Evolutionary conservation across 2,113 vertebrate genomes (phyloP).

Genomic region (Rhinopithecus roxellana): DNA sequence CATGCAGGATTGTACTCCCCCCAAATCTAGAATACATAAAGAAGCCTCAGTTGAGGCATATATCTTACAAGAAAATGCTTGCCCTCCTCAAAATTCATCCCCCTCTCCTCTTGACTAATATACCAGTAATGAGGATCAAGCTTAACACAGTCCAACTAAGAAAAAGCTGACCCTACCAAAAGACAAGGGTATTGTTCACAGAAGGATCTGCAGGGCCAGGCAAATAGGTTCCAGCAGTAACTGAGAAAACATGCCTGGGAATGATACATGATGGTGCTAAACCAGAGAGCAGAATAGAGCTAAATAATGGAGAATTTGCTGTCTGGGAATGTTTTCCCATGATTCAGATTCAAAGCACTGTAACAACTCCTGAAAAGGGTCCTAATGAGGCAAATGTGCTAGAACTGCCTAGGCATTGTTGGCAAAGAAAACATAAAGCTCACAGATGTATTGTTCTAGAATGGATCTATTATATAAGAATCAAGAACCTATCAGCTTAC

Average conservation of each 20-base stretch:
- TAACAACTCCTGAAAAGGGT: not conserved
- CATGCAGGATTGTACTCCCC: not conserved
- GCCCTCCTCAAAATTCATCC: not conserved
- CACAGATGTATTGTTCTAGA: not conserved
- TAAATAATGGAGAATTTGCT: not conserved
- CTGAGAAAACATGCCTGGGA: not conserved
- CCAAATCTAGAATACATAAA: not conserved
- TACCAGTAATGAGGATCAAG: not conserved
- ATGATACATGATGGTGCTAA: not conserved
- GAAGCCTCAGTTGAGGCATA: not conserved
- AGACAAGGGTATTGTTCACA: not conserved
- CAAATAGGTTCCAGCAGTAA: not conserved
- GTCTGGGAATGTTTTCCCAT: not conserved
- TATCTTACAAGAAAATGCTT: not conserved
- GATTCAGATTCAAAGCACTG: not conserved
- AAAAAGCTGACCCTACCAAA: not conserved
- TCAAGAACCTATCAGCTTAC: not conserved
- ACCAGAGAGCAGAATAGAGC: not conserved
- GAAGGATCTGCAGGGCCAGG: not conserved
- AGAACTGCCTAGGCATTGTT: not conserved
- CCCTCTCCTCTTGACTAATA: not conserved
- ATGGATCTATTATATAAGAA: not conserved
- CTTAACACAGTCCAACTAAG: not conserved
- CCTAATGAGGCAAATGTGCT: not conserved
- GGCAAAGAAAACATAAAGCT: not conserved